A percentile compares a stretch with the other conserved stretches of the same genome.
These are phyloP conservation scores for Vanessa atalanta DNA, from an alignment of 1,140 invertebrate species.

Conservation along the genomic window DNA sequence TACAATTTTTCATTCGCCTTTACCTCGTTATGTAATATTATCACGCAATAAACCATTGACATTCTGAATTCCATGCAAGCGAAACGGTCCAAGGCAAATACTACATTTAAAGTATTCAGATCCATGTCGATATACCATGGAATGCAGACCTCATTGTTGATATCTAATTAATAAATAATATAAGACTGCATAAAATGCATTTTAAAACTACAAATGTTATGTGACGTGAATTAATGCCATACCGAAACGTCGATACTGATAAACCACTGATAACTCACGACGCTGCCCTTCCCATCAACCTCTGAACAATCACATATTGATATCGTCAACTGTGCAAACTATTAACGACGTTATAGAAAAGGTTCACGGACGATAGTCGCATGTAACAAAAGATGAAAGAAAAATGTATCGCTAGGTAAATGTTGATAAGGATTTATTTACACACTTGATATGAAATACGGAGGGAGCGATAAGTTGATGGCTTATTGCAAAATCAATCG, in stretches of 20 bases:
- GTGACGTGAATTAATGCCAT: conserved; percentile 12
- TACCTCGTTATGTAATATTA: conserved; percentile 1
- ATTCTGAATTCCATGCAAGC: conserved; percentile 27
- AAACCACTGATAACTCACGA: conserved; percentile 32
- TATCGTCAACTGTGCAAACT: not conserved
- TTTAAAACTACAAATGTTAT: conserved; percentile 8
- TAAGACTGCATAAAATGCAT: not conserved
- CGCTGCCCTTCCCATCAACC: conserved; percentile 31
- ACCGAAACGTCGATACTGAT: conserved; percentile 33
- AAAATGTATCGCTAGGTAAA: not conserved
- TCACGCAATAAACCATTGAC: conserved; percentile 18
- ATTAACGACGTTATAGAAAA: not conserved
- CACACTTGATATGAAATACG: conserved; percentile 15
- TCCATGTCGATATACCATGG: not conserved
- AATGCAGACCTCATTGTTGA: not conserved
- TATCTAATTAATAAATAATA: not conserved
- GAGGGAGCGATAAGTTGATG: not conserved
- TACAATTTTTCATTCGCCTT: not conserved
- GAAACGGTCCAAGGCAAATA: conserved; percentile 5
- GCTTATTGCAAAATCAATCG: conserved; percentile 12
- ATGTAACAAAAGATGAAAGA: not conserved
- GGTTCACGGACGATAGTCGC: not conserved
- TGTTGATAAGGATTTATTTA: conserved; percentile 11
- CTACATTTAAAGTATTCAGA: conserved; percentile 16
- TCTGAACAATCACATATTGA: conserved; percentile 1